A percentile compares a stretch with the other conserved stretches of the same genome.
These are phyloP conservation scores for Phengaris alcon DNA, from an alignment of 2,888 invertebrate genomes.

Conservation along the genomic window DNA sequence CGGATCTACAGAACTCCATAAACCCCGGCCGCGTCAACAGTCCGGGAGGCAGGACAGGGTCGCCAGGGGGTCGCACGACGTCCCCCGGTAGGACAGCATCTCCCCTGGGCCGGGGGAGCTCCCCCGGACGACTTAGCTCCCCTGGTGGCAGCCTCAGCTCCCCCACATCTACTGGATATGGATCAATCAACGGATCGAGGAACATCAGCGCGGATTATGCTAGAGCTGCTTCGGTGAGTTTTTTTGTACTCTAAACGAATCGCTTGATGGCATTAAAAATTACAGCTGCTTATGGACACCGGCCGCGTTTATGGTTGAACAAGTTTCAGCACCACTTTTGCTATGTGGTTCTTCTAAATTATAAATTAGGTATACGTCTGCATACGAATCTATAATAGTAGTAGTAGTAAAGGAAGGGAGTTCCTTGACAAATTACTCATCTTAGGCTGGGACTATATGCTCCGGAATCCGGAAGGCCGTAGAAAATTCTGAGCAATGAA, in stretches of 20 bases:
- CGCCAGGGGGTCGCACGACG: conserved; percentile 76
- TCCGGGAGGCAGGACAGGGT: conserved; percentile 60
- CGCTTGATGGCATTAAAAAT: too few relatives aligned
- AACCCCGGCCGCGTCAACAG: conserved; percentile 79
- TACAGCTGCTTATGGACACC: too few relatives aligned
- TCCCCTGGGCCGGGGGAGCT: conserved; percentile 54
- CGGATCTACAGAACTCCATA: conserved; percentile 97
- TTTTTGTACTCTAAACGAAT: background rate
- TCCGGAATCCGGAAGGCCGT: too few relatives aligned
- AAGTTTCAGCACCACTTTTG: too few relatives aligned
- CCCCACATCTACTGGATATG: conserved; percentile 83
- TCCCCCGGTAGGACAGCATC: conserved; percentile 65
- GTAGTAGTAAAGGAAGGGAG: too few relatives aligned
- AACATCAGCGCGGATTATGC: conserved; percentile 71
- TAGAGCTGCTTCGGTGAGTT: conserved; percentile 82
- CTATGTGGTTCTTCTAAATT: too few relatives aligned
- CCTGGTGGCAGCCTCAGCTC: conserved; percentile 73
- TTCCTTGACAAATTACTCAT: too few relatives aligned
- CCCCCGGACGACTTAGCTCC: conserved; percentile 78
- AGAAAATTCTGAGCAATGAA: too few relatives aligned
- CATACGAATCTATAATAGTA: too few relatives aligned
- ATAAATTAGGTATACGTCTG: too few relatives aligned
- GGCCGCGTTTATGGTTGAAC: too few relatives aligned
- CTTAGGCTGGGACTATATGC: too few relatives aligned
- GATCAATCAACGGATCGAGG: conserved; percentile 86